Base-by-base conservation (phyloP, 1,140 invertebrate species). In the Drosophila tsacasi region DNA sequence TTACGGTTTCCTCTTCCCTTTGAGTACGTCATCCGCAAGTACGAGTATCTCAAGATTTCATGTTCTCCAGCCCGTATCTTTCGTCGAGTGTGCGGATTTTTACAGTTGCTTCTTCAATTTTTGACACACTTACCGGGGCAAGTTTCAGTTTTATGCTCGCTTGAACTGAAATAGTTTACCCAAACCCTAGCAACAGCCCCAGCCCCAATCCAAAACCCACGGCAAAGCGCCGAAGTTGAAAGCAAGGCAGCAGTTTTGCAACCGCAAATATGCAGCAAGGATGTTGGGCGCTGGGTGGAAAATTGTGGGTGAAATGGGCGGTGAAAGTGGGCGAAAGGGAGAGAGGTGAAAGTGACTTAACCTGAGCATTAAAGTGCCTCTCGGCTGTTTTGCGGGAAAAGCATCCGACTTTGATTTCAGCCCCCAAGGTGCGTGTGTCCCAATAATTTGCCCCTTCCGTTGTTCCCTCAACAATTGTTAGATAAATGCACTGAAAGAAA, bases 141-240 rank as follows among this genome's bases (percentile, higher is more conserved):
- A 86, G 75, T 76, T 82, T 86, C 80, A 82, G 83, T 85, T 85
- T 85, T 79, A 81, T 82, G 79, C 71, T 86, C 83, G 69, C 69
- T 73, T 82, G 79, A 86, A 54, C 66, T 81, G 68, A 76, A 84
- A 82, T 82, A 86, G 79, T 86, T 86, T 62, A 47, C 80, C 67
- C 75, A 69, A 58, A 19, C 50, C 54, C 40, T 10, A 12, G 32
- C 32, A 10, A 1, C 9, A 37, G 35, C 35, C 35, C 35, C 13
- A 6, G 13, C 13, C 12, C 42, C n/a, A 44, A 10, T 5, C 10
- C 42, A 50, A 17, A 15, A 21, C 19, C 52, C 47, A 4, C 21
- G 19, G 12, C 44, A 35, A 49, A 61, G 44, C 76, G 78, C 40
- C 78, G 32, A 59, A 60, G 64, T 72, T 81, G 69, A 82, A 79